A percentile compares a stretch with the other conserved stretches of the same genome.
Evolutionary conservation across 1,140 invertebrate species (phyloP).

Genomic region (Drosophila subpulchrella): DNA sequence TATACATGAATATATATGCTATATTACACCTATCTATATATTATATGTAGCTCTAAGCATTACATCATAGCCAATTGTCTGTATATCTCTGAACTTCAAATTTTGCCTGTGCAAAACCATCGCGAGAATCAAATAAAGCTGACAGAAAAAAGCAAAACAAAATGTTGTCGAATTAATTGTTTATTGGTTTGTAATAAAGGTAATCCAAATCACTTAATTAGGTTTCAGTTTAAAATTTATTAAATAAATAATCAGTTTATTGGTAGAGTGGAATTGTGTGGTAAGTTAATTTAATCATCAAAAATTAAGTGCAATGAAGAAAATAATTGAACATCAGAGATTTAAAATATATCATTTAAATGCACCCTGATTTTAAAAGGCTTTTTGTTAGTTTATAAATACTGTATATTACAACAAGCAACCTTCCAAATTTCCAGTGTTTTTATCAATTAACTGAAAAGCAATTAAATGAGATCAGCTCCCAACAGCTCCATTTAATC

Average conservation of each 20-base stretch:
- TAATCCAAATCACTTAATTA: constrained; percentile 2
- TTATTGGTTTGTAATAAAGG: not conserved
- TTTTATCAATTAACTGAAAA: not conserved
- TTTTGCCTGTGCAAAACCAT: constrained; percentile 47
- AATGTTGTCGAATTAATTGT: not conserved
- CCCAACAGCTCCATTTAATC: not conserved
- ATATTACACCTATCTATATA: constrained; percentile 49
- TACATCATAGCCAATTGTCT: constrained; percentile 57
- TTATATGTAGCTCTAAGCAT: constrained; percentile 68
- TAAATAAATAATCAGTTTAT: constrained; percentile 7
- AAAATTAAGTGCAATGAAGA: not conserved
- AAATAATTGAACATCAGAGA: not conserved
- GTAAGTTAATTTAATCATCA: not conserved
- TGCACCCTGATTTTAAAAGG: too few species aligned
- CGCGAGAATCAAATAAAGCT: constrained; percentile 72
- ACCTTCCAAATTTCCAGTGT: not conserved
- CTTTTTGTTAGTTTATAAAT: too few species aligned
- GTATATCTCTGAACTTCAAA: constrained; percentile 66
- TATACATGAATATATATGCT: constrained; percentile 42
- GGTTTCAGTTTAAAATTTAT: not conserved
- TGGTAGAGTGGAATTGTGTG: not conserved
- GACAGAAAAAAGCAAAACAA: constrained; percentile 40
- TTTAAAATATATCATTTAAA: too few species aligned
- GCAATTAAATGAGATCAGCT: constrained; percentile 5
- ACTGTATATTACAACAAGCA: too few species aligned